Base-by-base conservation (phyloP, 2,888 invertebrate genomes). In the Torymus tubicola region DNA sequence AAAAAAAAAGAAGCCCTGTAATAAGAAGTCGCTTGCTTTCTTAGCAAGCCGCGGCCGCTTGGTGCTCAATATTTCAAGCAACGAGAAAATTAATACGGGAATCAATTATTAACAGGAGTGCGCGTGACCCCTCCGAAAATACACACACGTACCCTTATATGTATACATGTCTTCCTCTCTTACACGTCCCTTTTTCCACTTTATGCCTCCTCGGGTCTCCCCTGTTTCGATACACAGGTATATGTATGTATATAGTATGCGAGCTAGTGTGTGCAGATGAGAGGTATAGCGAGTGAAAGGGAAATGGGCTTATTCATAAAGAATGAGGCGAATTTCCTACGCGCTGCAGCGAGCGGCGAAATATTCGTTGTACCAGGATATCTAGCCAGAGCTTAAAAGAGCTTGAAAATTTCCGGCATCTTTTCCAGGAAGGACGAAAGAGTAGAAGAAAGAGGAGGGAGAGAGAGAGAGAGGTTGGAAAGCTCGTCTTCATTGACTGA, bases 221-320 rank as follows among this genome's bases (percentile, higher is more conserved):
- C 11, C 42, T n/a, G 11, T 14, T 13, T 31, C n/a, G 13, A n/a
- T 60, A 64, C 52, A 67, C 75, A 75, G 65, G 72, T 61, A 70
- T 65, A 79, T 63, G 24, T 61, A 60, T n/a, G 61, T 58, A 69
- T 8, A n/a, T 50, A 21, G 42, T 42, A 8, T 42, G 42, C 8
- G 42, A 8, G 42, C 42, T n/a, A n/a, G 42, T 8, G 42, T 42
- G 42, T 42, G 42, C 42, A 42, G 42, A 42, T 42, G 67, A 1
- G 58, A 18, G 69, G 57, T 31, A 31, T 31, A 31, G 53, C 31
- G 74, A 83, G 78, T 77, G 78, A 78, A 78, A 78, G 78, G 73
- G 81, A 80, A 84, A 82, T 82, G 74, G 79, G 58, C 77, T 82
- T 75, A 82, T 82, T 82, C 82, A 82, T 82, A 80, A 82, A 77